A percentile compares a stretch with the other conserved stretches of the same genome.
Evolutionary conservation across 2,113 vertebrate genomes (phyloP).

Genomic region (Myiopsitta monachus): DNA sequence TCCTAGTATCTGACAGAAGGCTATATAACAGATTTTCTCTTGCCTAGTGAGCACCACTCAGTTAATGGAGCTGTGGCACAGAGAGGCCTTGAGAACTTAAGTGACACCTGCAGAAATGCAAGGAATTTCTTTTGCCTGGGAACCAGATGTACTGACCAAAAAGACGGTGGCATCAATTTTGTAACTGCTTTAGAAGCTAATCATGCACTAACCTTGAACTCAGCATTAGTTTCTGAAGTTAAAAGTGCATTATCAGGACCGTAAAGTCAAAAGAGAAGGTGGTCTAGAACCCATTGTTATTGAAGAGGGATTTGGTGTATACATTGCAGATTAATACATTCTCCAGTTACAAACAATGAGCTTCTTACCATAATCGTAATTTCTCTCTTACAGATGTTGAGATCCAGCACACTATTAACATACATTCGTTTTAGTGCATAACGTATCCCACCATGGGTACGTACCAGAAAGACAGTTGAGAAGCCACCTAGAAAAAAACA

Average conservation of each 20-base stretch:
- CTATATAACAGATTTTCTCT: neutral
- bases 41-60: neutral
- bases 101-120: neutral
- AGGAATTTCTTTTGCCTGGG: neutral
- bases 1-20: neutral
- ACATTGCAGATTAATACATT: neutral
- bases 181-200: neutral
- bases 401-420: slow-evolving; percentile 90
- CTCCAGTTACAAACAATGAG: neutral
- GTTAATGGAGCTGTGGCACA: neutral
- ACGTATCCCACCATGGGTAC: slow-evolving; percentile 85
- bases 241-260: accelerated
- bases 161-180: neutral
- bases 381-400: slow-evolving; percentile 94
- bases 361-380: slow-evolving; percentile 95
- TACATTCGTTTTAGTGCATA: slow-evolving; percentile 96
- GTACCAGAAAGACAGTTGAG: slow-evolving; percentile 94
- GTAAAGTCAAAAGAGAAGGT: neutral
- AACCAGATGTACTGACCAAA: neutral
- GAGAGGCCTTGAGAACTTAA: neutral
- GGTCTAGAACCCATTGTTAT: accelerated
- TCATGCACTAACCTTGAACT: neutral
- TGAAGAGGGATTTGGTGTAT: accelerated
- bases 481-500: slow-evolving; percentile 84
- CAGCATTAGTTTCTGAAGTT: neutral